phyloP scores from a whole-genome alignment of 2,888 invertebrate genomes.

The Heliconius sara region DNA sequence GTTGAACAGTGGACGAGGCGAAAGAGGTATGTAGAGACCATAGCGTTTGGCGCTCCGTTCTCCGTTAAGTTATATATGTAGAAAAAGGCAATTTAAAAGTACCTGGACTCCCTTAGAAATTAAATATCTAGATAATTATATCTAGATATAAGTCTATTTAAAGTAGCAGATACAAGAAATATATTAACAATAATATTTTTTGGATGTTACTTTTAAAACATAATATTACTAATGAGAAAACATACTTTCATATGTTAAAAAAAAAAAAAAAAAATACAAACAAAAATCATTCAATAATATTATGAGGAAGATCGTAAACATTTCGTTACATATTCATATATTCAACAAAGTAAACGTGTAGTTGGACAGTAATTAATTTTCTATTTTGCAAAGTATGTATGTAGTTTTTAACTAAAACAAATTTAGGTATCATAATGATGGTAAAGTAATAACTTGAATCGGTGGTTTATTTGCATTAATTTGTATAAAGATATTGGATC shows the following conservation, averaged over 20 bases:
- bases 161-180: no score
- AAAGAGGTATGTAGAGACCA: no score
- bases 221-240: not conserved
- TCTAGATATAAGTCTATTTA: no score
- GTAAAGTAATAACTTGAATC: no score
- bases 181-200: no score
- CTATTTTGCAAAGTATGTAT: slow-evolving; percentile 37
- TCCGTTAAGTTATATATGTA: no score
- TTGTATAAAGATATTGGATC: not conserved
- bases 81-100: no score
- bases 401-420: slow-evolving; percentile 3
- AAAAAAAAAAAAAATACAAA: no score
- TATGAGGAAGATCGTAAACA: not conserved
- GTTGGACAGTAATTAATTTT: slow-evolving; percentile 42
- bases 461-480: not conserved
- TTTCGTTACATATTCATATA: slow-evolving; percentile 15
- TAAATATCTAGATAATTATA: no score
- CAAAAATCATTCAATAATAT: not conserved
- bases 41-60: no score
- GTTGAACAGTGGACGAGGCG: no score
- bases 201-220: not conserved
- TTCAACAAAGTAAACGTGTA: slow-evolving; percentile 23
- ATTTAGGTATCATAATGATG: not conserved
- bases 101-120: no score
- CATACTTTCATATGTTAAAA: not conserved